These are phyloP conservation scores for Perognathus longimembris DNA, from an alignment of 2,113 vertebrate species.

Conservation along the genomic window DNA sequence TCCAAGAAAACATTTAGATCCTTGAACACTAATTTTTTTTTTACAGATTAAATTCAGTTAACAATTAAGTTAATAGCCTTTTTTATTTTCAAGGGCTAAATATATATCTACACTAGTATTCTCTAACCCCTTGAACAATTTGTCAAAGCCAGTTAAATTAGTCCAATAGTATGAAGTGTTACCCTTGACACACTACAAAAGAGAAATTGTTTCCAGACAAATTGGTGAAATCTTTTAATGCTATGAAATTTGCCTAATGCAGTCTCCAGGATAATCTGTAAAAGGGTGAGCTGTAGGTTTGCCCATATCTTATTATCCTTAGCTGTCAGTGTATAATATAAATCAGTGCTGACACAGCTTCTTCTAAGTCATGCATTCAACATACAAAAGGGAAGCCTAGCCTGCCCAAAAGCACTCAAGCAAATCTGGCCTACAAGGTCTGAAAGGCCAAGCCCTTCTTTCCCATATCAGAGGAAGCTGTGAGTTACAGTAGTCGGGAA, in stretches of 20 bases:
- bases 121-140: conserved; percentile 89
- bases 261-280: conserved; percentile 92
- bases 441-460: conserved; percentile 78
- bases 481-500: neutral
- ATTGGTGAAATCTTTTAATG: conserved; percentile 93
- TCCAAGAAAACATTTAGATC: conserved; percentile 76
- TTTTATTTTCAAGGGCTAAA: conserved; percentile 89
- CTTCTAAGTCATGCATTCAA: conserved; percentile 89
- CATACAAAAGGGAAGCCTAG: conserved; percentile 84
- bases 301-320: conserved; percentile 91
- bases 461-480: conserved; percentile 63
- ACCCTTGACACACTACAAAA: conserved; percentile 89
- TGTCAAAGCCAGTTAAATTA: conserved; percentile 91
- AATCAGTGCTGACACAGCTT: conserved; percentile 90
- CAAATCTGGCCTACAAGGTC: conserved; percentile 79
- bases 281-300: conserved; percentile 89
- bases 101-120: conserved; percentile 86
- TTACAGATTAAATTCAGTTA: conserved; percentile 88
- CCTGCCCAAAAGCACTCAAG: conserved; percentile 79
- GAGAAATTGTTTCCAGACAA: conserved; percentile 93
- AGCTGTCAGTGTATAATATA: conserved; percentile 92
- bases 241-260: conserved; percentile 94
- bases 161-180: conserved; percentile 89
- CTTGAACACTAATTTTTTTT: conserved; percentile 81
- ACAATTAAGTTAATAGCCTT: conserved; percentile 91